These are phyloP conservation scores for Tokudaia tokunoshimensis DNA, from an alignment of 2,797 vertebrate genomes.

Conservation along the genomic window DNA sequence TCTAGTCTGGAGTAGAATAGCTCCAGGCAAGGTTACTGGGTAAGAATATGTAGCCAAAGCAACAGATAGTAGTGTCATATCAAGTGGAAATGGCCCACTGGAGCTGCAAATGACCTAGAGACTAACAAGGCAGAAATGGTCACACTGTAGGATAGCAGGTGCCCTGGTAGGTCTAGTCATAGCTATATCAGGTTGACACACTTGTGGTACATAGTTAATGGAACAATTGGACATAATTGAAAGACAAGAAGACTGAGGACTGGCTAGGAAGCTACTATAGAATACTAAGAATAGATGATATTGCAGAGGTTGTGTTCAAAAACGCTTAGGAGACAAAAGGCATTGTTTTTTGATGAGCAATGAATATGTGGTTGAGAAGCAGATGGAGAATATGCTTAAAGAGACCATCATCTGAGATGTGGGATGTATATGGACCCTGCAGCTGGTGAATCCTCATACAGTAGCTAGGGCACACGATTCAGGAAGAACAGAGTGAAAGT, in stretches of 20 bases:
- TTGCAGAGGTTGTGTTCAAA: neutral
- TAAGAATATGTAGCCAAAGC: conserved; percentile 27
- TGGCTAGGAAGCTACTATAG: neutral
- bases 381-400: neutral
- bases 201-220: neutral
- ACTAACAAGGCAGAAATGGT: neutral
- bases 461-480: neutral
- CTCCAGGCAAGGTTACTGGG: neutral
- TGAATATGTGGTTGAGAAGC: neutral
- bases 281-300: neutral
- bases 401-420: neutral
- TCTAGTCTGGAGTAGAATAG: neutral
- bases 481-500: neutral
- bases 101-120: neutral
- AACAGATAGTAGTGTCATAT: conserved; percentile 20
- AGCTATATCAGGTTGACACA: neutral
- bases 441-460: neutral
- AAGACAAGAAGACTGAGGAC: neutral
- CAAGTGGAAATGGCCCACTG: neutral
- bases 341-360: neutral
- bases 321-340: neutral
- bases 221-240: neutral
- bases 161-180: neutral
- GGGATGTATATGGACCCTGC: neutral
- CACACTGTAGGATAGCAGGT: neutral